Evolutionary conservation across 2,888 invertebrate species (phyloP), one percentile per base, ranked within the genome.

Genomic region (Diachrysia chrysitis): DNA sequence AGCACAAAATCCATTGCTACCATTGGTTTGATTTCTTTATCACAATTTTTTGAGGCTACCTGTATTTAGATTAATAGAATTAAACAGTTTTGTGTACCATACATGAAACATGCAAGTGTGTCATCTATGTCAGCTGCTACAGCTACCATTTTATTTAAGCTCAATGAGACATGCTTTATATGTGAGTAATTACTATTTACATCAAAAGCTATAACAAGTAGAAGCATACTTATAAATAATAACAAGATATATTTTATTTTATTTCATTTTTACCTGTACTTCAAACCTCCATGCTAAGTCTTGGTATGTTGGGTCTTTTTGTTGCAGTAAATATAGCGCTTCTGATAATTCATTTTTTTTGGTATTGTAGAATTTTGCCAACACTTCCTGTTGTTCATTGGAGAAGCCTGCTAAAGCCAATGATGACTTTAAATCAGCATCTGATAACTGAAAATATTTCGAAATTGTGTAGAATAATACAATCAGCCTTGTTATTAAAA

Each of bases 281-380:
- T 95, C 95, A 89, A 95, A 92, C 73, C 95, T 87, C 95, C 95
- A 95, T n/a, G 72, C 85, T 16, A 95, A 84, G 69, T 95, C 94
- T 68, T 93, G 93, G 79, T 94, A 95, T 42, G 81, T 88, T 2
- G 90, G 88, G 69, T 93, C 92, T 81, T 85, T 92, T 69, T 91
- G 92, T 66, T 92, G 90, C 16, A 96, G 89, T 73, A 95, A 89
- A 64, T 90, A 81, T 37, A 97, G 86, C 19, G 95, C 94, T 78
- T 94, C 89, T 16, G 92, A 90, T 32, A 97, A 87, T 70, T 96
- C 96, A 17, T 83, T 78, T 82, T 95, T 96, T 83, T 96, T 96
- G 2, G 94, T 91, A 58, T 90, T 88, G 83, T 96, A 97, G 58
- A 97, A 93, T 86, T 96, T 96, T 29, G 93, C 91, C n/a, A 97